phyloP scores from a whole-genome alignment of 2,113 vertebrate genomes.

The Potamarius usumacintae region DNA sequence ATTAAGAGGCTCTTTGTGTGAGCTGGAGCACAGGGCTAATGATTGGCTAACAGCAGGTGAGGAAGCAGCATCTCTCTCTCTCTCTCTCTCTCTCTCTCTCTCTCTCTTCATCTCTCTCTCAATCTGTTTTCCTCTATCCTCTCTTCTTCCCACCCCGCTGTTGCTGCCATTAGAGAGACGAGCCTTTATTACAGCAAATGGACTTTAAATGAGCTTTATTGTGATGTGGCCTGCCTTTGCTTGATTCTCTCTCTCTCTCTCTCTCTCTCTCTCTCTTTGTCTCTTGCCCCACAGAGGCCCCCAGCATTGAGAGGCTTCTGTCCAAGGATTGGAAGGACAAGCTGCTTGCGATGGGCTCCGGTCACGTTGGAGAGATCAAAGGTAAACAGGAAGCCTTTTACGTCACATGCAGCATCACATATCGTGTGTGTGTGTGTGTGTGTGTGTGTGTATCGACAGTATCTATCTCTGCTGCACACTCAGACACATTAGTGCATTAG shows the following conservation, averaged over 20 bases:
- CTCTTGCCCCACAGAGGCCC: constrained; percentile 82
- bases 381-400: constrained; percentile 69
- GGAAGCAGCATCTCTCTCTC: constrained; percentile 72
- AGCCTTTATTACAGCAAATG: constrained; percentile 93
- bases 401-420: neutral
- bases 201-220: constrained; percentile 93
- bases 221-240: constrained; percentile 84
- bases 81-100: constrained; percentile 46
- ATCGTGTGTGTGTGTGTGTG: neutral
- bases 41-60: constrained; percentile 98
- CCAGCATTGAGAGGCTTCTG: constrained; percentile 98
- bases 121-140: constrained; percentile 65
- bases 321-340: constrained; percentile 99
- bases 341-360: constrained; percentile 98
- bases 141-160: constrained; percentile 84
- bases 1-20: constrained; percentile 93
- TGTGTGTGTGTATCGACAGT: constrained; percentile 22
- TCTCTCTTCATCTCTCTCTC: constrained; percentile 46
- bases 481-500: constrained; percentile 36
- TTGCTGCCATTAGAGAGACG: constrained; percentile 89
- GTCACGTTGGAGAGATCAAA: constrained; percentile 99
- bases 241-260: constrained; percentile 76
- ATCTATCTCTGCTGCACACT: constrained; percentile 6
- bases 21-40: constrained; percentile 89
- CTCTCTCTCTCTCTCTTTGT: constrained; percentile 60